phyloP scores from a whole-genome alignment of 2,888 invertebrate species.

The Cataglyphis altisquamis region DNA sequence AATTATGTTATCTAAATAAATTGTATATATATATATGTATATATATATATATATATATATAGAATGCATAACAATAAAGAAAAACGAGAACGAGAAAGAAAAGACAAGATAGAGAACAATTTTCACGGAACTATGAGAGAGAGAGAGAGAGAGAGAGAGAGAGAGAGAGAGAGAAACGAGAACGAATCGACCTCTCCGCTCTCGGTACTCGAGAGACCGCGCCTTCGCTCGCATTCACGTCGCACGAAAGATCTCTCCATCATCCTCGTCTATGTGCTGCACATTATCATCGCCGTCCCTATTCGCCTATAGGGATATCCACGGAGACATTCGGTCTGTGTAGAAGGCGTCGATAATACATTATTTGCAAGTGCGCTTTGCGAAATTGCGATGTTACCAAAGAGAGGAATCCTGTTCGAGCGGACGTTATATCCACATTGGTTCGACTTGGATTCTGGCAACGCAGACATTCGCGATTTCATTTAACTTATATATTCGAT shows the following conservation, averaged over 20 bases:
- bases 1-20: neutral
- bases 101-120: slow-evolving; percentile 55
- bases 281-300: slow-evolving; percentile 19
- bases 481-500: neutral
- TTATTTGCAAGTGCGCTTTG: neutral
- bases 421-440: neutral
- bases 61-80: slow-evolving; percentile 51
- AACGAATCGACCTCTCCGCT: slow-evolving; percentile 8
- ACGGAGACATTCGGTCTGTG: neutral
- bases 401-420: neutral
- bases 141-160: slow-evolving; percentile 45
- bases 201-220: neutral
- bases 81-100: slow-evolving; percentile 39
- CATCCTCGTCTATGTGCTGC: slow-evolving; percentile 17
- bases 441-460: neutral
- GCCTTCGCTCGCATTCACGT: slow-evolving; percentile 26
- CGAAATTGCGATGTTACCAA: slow-evolving; percentile 22
- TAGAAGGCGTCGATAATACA: slow-evolving; percentile 11
- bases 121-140: slow-evolving; percentile 42
- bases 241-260: slow-evolving; percentile 24
- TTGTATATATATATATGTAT: neutral
- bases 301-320: slow-evolving; percentile 12
- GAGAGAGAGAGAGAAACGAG: neutral
- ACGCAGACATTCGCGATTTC: neutral
- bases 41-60: no score